Base-by-base conservation (phyloP, 2,113 vertebrate genomes). In the Hepsetus odoe region DNA sequence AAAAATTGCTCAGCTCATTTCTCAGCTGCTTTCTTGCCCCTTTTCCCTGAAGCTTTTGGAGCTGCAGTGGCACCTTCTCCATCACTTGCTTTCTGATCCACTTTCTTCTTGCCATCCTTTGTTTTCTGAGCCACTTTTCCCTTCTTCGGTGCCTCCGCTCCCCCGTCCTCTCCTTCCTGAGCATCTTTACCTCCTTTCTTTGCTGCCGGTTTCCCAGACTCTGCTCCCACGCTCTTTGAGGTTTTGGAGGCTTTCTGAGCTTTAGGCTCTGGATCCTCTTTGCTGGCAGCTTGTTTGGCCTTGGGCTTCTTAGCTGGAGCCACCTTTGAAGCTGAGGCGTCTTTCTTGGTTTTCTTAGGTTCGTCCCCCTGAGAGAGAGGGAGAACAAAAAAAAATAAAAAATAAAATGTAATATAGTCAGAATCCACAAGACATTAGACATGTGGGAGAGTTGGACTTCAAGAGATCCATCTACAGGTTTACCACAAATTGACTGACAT, bases 251-350 rank as follows among this genome's bases (percentile, higher is more conserved):
- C 56, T 33, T 83, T 86, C 0, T 49, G 40, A 4, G 79, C 12
- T 35, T 88, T 85, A 26, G 85, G 49, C 70, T 88, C 83, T 1
- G 58, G 18, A 20, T 0, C 79, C 2, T 59, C 74, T 0, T 30
- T 74, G 9, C 58, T 73, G 18, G 33, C 68, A 30, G 46, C 58
- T 35, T 80, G 86, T 58, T 90, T 92, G 49, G 82, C 80, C 72
- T 89, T 93, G 5, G 90, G 88, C 70, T 85, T 93, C 74, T 92
- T 93, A 4, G 72, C 90, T 44, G 89, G 85, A 2, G 83, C 71
- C 51, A 56, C 84, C 35, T 90, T 92, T 35, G 87, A 75, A 0
- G 80, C 12, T 0, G 74, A 4, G 9, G 42, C 56, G 9, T 74
- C 68, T 0, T 40, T 33, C 55, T 24, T 56, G 1, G 59, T 33